Base-by-base conservation (phyloP, 2,888 invertebrate genomes). In the Carterocephalus palaemon region DNA sequence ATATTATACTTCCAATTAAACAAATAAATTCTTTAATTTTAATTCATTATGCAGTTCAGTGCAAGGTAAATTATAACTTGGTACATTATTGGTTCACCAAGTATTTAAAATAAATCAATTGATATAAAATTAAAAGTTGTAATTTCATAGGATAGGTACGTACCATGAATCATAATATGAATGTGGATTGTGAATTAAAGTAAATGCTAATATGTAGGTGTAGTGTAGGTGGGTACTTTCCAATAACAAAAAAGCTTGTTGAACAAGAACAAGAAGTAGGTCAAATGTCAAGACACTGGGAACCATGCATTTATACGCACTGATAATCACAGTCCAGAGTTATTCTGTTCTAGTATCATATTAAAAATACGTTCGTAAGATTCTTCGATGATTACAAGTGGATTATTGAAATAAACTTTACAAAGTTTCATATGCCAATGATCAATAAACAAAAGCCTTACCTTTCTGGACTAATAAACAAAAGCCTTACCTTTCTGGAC, bases 391-490 rank as follows among this genome's bases (percentile, higher is more conserved):
- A 33, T 28, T 34, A 22, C 31, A 19, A 22, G 23, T 22, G 13
- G n/a, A 13, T 33, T 13, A 43, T 28, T 36, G 28, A 20, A 28
- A 10, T 22, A 16, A n/a, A 22, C 28, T 6, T 12, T 4, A 22
- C 1, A 12, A 12, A 15, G 4, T 17, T 20, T n/a, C n/a, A n/a
- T 4, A 26, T 15, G 38, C n/a, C 38, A 33, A 24, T 29, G 22
- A 26, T 9, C 9, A 15, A 51, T 31, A 26, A n/a, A 24, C 7
- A n/a, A 28, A 34, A 28, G 3, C 10, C 4, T 56, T 79, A 85
- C 86, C 84, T 84, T 74, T 86, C 86, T 31, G 83, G 78, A 64
- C 84, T 85, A n/a, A 26, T 20, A 17, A 15, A 24, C 7, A n/a
- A 28, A 34, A 28, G 3, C 10, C 4, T 56, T 79, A 85, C 86